phyloP scores from a whole-genome alignment of 2,113 vertebrate species.

The Osmerus mordax region DNA sequence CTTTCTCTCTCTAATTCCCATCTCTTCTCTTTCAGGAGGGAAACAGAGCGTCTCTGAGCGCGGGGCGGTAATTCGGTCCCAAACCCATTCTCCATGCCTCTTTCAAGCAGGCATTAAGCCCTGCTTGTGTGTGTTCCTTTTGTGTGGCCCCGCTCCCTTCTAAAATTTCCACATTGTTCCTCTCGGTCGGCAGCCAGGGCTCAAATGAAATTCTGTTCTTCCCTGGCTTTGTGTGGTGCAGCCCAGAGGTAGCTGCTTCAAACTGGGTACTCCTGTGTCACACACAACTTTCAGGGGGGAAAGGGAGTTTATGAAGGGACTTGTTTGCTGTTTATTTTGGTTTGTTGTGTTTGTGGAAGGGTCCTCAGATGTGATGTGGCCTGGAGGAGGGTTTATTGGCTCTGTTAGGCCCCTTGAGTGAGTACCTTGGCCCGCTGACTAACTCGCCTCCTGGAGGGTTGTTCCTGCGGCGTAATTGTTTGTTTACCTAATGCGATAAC shows the following conservation, averaged over 20 bases:
- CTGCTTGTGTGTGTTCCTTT: slow-evolving; percentile 60
- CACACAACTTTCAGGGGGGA: slow-evolving; percentile 19
- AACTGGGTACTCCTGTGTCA: no score
- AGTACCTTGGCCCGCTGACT: slow-evolving; percentile 37
- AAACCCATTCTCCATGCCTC: slow-evolving; percentile 65
- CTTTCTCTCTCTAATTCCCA: slow-evolving; percentile 49
- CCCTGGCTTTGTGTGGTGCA: slow-evolving; percentile 12
- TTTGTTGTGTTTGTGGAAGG: slow-evolving; percentile 1
- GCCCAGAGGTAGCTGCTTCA: no score
- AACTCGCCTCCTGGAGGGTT: slow-evolving; percentile 52
- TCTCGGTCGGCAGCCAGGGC: slow-evolving; percentile 35
- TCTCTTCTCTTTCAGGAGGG: slow-evolving; percentile 49
- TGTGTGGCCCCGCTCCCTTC: slow-evolving; percentile 58
- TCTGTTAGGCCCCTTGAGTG: slow-evolving; percentile 52
- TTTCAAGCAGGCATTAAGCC: slow-evolving; percentile 63
- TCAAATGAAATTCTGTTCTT: slow-evolving; percentile 59
- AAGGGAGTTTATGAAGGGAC: slow-evolving; percentile 22
- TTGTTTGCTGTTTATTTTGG: slow-evolving; percentile 38
- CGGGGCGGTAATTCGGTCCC: slow-evolving; percentile 58
- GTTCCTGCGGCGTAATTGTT: slow-evolving; percentile 65
- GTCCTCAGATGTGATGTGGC: slow-evolving; percentile 22
- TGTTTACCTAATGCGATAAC: slow-evolving; percentile 65
- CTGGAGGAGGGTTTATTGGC: slow-evolving; percentile 37
- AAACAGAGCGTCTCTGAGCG: slow-evolving; percentile 54
- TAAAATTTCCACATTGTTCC: slow-evolving; percentile 72